Evolutionary conservation across 2,113 vertebrate genomes (phyloP).

Genomic region (Lucifuga dentata): DNA sequence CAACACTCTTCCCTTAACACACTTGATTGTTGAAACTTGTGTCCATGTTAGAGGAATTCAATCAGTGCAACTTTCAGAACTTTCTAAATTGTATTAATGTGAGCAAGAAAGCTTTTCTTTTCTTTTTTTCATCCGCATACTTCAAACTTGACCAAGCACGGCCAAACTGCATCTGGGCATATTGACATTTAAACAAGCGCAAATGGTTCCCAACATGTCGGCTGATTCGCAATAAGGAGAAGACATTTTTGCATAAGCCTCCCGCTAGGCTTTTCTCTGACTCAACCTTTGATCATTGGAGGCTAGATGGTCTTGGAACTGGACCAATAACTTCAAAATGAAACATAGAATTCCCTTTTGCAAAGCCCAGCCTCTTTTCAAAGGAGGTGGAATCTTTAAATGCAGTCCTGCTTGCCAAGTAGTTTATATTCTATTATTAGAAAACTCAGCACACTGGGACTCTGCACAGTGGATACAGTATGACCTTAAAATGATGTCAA

Average conservation of each 20-base stretch:
- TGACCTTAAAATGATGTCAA: slow-evolving; percentile 56
- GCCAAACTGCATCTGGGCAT: slow-evolving; percentile 65
- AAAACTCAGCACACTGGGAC: slow-evolving; percentile 47
- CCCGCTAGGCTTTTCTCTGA: slow-evolving; percentile 78
- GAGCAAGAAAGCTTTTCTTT: slow-evolving; percentile 26
- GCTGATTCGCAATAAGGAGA: slow-evolving; percentile 71
- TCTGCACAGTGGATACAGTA: slow-evolving; percentile 71
- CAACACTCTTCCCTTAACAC: too few species aligned
- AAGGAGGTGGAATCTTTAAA: slow-evolving; percentile 73
- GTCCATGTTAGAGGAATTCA: slow-evolving; percentile 48
- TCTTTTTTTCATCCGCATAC: slow-evolving; percentile 57
- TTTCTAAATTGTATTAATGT: slow-evolving; percentile 49
- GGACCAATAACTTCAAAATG: slow-evolving; percentile 84
- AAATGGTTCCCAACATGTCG: slow-evolving; percentile 65
- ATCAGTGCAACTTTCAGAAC: slow-evolving; percentile 63
- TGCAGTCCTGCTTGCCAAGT: slow-evolving; percentile 68
- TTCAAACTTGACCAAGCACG: slow-evolving; percentile 75
- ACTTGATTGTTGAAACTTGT: slow-evolving; percentile 26
- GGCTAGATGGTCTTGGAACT: slow-evolving; percentile 80
- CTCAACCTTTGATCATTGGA: slow-evolving; percentile 84
- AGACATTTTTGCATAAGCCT: slow-evolving; percentile 81
- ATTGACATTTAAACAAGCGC: slow-evolving; percentile 76
- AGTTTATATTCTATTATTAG: slow-evolving; percentile 79
- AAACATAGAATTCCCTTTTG: slow-evolving; percentile 79
- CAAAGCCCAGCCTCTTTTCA: slow-evolving; percentile 57